phyloP scores from a whole-genome alignment of 37 sponge, comb jelly and placozoan species.

The Ephydatia muelleri region DNA sequence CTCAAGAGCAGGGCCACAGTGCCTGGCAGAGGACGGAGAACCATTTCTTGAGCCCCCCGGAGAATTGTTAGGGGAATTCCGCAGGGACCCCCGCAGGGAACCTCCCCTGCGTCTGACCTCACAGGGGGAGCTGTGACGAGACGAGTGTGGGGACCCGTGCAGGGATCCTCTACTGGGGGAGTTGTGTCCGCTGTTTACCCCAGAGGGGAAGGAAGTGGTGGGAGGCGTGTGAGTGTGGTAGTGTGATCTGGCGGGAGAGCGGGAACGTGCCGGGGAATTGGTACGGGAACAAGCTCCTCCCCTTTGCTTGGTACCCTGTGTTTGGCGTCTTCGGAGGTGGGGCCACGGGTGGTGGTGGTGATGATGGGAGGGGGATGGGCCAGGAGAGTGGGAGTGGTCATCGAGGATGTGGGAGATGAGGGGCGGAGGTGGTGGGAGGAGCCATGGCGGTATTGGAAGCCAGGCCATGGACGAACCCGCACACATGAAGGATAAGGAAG shows the following conservation, averaged over 20 bases:
- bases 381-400: neutral
- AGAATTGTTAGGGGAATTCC: constrained; percentile 28
- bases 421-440: constrained; percentile 17
- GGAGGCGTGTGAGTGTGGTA: neutral
- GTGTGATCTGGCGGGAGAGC: constrained; percentile 35
- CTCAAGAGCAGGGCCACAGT: neutral
- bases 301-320: neutral
- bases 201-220: constrained; percentile 22
- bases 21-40: neutral
- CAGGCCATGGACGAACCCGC: neutral
- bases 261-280: constrained; percentile 30
- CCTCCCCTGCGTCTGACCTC: neutral
- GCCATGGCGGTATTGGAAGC: neutral
- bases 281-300: constrained; percentile 18
- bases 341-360: neutral
- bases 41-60: neutral
- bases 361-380: neutral
- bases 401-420: neutral
- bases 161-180: neutral
- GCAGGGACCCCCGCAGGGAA: constrained; percentile 17
- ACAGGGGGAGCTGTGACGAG: neutral
- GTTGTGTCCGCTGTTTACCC: neutral
- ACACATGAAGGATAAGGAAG: too few species aligned
- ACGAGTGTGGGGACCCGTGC: neutral
- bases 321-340: neutral